Base-by-base conservation (phyloP, 2,888 invertebrate species). In the Leptinotarsa tumamoca region DNA sequence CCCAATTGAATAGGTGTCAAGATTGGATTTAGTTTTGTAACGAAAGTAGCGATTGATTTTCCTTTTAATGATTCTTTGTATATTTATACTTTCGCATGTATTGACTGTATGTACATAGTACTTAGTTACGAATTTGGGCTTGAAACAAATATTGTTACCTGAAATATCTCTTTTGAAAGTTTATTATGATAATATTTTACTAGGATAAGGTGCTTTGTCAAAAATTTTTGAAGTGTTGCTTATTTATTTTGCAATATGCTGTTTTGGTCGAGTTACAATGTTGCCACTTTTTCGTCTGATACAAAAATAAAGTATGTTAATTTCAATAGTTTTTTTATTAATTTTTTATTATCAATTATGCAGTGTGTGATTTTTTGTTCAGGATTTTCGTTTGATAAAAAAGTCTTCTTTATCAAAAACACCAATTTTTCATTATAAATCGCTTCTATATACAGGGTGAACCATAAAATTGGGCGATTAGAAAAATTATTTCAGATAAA, bases 211-310 rank as follows among this genome's bases (percentile, higher is more conserved):
- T 63, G 63, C 33, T 63, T 63, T n/a, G 33, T 63, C 33, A 17
- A 63, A 63, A 43, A 33, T 63, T 2, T 63, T 63, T 27, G 63
- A 33, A n/a, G 1, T 27, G 33, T 63, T 63, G 63, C 63, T 63
- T 63, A 63, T 63, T 63, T 33, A 63, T 63, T 33, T 63, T 63
- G 63, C 33, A 17, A 63, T 63, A 27, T 63, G 27, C 17, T 33
- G 33, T 63, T 63, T 21, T 13, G 56, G 56, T 18, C 18, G 5
- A 18, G 56, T 56, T 10, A 21, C 13, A 56, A 14, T 56, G 18
- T 21, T 13, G 21, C 56, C 56, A 58, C 21, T 3, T 58, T 58
- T 58, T 58, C 13, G 58, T 14, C 18, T 23, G 3, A 21, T 58
- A 14, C 14, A 21, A n/a, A 13, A 58, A 58, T 58, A 58, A 58